Base-by-base conservation (phyloP, 1,140 invertebrate genomes). In the Elymnias hypermnestra region DNA sequence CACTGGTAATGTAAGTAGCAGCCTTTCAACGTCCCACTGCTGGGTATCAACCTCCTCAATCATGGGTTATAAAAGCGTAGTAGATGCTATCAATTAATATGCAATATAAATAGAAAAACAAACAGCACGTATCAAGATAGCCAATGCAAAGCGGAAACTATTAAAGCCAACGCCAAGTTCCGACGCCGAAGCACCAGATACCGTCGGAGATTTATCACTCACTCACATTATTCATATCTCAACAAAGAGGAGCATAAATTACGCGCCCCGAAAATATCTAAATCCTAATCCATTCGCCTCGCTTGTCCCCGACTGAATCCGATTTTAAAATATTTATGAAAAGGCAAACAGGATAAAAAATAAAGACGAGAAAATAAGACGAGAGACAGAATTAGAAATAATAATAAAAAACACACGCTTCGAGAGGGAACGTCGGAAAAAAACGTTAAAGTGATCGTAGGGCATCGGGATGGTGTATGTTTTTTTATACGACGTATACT, bases 321-420 rank as follows among this genome's bases (percentile, higher is more conserved):
- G 75, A 83, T 79, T 83, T 78, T 81, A 81, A 79, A 83, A 84
- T 76, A 82, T 83, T 81, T 78, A 83, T 81, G 73, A 78, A 81
- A 82, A 78, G 72, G 66, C 66, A 71, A 54, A 68, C 58, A 52
- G 31, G 14, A 23, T 10, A 71, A 72, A 77, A 68, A 64, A 63
- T 55, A 19, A 18, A 71, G 68, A 76, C 63, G 61, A 63, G 54
- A 28, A 51, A 56, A 64, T 57, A 68, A 63, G 40, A 38, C 44
- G 46, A 65, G 58, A 64, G 68, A 81, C 67, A 72, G 71, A 73
- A 70, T 75, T 75, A 74, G 75, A 76, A 79, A 77, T 67, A 77
- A 72, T 52, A 65, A 68, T 53, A 72, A 73, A 78, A 66, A 76
- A 63, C 55, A 28, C 52, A 53, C 57, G 59, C 59, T 55, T 57